Base-by-base conservation (phyloP, 2,888 invertebrate genomes). In the Nephrocerus scutellatus region DNA sequence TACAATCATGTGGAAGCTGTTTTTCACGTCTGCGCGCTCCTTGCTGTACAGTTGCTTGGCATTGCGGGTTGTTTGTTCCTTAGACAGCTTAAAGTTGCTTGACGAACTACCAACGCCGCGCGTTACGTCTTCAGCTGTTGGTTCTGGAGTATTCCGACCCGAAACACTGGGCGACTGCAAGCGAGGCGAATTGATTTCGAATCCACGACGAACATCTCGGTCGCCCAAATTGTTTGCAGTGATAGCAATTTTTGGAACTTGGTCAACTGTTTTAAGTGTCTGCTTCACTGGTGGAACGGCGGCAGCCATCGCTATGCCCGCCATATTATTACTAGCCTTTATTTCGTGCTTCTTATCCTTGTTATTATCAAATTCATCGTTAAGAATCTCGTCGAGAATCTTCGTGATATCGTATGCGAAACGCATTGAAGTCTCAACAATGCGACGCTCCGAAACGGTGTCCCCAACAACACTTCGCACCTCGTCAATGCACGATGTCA, bases 1-100 rank as follows among this genome's bases (percentile, higher is more conserved):
- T 8, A 90, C 89, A 45, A 93, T 88, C 71, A 96, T 79, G 61
- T 95, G 90, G 42, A 96, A 73, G 58, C 89, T 82, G 23, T 85
- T 84, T 59, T 95, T 95, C 12, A 77, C 77, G n/a, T 76, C 74
- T 1, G 83, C 81, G 50, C 90, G 77, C 59, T 87, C 85, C 54
- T 76, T 80, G 33, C 75, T 71, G 55, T 82, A 91, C 50, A 82
- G 73, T 28, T 63, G 55, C 44, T 70, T 64, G 2, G 61, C 58
- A 59, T 68, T 72, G 29, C 63, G 67, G 32, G 74, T 74, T 26
- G 74, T 70, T 45, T 60, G 62, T 30, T 68, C 67, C 33, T 62
- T 66, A 3, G 62, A 57, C 5, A 63, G 55, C 36, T 58, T 63
- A 22, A 54, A 58, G n/a, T n/a, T n/a, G n/a, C n/a, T n/a, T n/a